phyloP scores from a whole-genome alignment of 2,888 invertebrate species.

The Dichetophora obliterata region DNA sequence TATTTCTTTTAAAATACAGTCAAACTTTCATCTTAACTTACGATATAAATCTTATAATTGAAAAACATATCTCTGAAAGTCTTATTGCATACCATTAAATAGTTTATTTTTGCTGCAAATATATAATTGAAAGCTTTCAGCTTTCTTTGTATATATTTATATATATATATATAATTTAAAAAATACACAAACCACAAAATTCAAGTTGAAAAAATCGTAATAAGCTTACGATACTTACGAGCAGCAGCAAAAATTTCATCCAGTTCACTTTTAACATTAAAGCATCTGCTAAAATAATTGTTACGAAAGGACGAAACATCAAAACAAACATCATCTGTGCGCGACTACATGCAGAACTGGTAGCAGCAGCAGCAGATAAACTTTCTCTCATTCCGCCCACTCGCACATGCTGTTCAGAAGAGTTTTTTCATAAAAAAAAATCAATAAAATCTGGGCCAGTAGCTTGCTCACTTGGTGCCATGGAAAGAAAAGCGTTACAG shows the following conservation, averaged over 20 bases:
- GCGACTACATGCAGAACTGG: constrained; percentile 47
- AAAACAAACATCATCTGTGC: constrained; percentile 26
- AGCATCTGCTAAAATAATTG: background rate
- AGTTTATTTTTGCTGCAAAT: too few relatives aligned
- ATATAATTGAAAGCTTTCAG: too few relatives aligned
- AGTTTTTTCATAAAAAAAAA: constrained; percentile 47
- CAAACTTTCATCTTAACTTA: too few relatives aligned
- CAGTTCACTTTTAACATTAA: background rate
- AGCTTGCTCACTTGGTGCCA: constrained; percentile 50
- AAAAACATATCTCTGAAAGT: too few relatives aligned
- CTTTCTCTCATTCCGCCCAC: constrained; percentile 45
- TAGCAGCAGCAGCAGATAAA: constrained; percentile 49
- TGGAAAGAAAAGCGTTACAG: background rate
- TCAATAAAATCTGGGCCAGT: constrained; percentile 69
- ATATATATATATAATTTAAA: too few relatives aligned
- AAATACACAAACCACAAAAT: too few relatives aligned
- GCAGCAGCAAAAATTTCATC: background rate
- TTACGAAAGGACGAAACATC: constrained; percentile 5
- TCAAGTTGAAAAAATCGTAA: background rate
- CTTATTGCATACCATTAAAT: too few relatives aligned
- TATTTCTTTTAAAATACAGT: too few relatives aligned
- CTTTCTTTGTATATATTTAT: too few relatives aligned
- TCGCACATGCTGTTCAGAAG: constrained; percentile 12
- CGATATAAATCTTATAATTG: too few relatives aligned
- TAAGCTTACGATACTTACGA: background rate